Evolutionary conservation across 2,888 invertebrate genomes (phyloP).

Genomic region (Coronaproctus castanopsis): DNA sequence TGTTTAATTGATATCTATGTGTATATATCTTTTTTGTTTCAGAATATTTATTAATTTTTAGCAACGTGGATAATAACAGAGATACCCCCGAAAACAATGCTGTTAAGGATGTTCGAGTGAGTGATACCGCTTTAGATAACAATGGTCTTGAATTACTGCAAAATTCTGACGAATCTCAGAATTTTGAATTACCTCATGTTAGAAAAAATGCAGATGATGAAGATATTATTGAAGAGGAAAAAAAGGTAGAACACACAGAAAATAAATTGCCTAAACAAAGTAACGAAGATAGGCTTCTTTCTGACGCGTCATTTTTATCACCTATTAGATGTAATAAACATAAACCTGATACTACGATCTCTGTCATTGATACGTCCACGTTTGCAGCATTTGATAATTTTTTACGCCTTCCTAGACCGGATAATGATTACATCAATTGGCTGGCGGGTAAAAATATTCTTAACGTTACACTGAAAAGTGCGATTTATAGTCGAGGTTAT

Average conservation of each 20-base stretch:
- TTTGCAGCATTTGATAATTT: neutral
- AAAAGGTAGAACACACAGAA: too few relatives aligned
- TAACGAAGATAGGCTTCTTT: too few relatives aligned
- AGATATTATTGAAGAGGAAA: neutral
- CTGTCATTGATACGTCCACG: neutral
- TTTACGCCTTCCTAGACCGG: too few relatives aligned
- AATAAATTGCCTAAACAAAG: too few relatives aligned
- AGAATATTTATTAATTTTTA: too few relatives aligned
- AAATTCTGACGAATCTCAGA: neutral
- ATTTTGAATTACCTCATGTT: neutral
- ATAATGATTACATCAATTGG: constrained; percentile 8
- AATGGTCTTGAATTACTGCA: neutral
- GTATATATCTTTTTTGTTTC: too few relatives aligned
- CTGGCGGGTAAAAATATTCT: constrained; percentile 3
- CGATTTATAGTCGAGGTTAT: constrained; percentile 10
- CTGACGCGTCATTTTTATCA: constrained; percentile 3
- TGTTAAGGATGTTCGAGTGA: too few relatives aligned
- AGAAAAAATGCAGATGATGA: neutral
- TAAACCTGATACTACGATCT: constrained; percentile 1
- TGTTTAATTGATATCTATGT: too few relatives aligned
- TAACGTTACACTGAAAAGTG: constrained; percentile 10
- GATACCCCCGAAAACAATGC: too few relatives aligned
- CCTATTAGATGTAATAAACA: constrained; percentile 4
- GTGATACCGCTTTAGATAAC: too few relatives aligned
- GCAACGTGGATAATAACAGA: too few relatives aligned